A percentile compares a stretch with the other conserved stretches of the same genome.
These are phyloP conservation scores for Heliconius ethilla DNA, from an alignment of 2,888 invertebrate genomes.

Conservation along the genomic window DNA sequence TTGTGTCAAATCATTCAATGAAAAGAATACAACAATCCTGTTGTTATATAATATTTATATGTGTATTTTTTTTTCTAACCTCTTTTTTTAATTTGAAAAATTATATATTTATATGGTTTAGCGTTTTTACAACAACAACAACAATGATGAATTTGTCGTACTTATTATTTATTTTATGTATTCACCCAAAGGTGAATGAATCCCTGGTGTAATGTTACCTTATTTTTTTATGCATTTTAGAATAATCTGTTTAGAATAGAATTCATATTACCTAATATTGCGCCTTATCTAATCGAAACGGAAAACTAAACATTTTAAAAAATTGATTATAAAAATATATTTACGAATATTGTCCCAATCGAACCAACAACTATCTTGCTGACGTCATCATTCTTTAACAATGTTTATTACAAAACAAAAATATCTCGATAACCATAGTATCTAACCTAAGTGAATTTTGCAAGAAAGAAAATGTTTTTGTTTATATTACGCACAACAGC, in stretches of 20 bases:
- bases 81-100: no score
- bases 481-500: conserved; percentile 28
- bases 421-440: background rate
- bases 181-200: no score
- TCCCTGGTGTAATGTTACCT: no score
- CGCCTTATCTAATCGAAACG: background rate
- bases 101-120: no score
- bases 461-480: conserved; percentile 17
- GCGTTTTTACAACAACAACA: no score
- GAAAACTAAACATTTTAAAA: background rate
- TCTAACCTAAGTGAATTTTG: background rate
- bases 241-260: no score
- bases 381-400: background rate
- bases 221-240: no score
- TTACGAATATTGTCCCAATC: background rate
- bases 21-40: background rate
- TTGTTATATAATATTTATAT: background rate
- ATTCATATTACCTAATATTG: no score
- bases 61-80: background rate
- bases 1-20: background rate
- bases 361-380: background rate
- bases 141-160: no score
- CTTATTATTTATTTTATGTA: no score
- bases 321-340: background rate
- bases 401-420: background rate